These are phyloP conservation scores for Peromyscus attwateri DNA, from an alignment of 2,797 vertebrate genomes.

Conservation along the genomic window DNA sequence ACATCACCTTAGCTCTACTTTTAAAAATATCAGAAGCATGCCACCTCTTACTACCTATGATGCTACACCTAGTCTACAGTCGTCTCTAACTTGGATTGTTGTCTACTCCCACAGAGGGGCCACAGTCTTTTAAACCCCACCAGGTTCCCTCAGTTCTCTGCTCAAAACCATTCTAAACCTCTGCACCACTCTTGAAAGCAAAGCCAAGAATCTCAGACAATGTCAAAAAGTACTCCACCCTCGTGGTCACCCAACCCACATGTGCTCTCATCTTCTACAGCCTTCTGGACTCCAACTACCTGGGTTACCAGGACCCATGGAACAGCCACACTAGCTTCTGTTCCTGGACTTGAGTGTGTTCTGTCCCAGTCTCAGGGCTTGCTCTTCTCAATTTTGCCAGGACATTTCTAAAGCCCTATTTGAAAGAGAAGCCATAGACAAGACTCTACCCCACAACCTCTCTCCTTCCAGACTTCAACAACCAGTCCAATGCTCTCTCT, in stretches of 20 bases:
- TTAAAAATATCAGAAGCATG: not conserved
- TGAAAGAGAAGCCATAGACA: not conserved
- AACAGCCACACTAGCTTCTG: not conserved
- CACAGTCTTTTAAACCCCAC: slow-evolving; percentile 19
- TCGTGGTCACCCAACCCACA: not conserved
- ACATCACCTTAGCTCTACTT: not conserved
- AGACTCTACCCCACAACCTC: not conserved
- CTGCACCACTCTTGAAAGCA: not conserved
- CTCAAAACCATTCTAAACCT: not conserved
- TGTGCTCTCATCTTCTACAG: not conserved
- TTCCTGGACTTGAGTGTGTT: not conserved
- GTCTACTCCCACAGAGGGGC: not conserved
- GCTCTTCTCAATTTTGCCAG: not conserved
- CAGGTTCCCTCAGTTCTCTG: not conserved
- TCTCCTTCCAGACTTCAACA: not conserved
- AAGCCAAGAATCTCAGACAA: not conserved
- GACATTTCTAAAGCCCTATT: not conserved
- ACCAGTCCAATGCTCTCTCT: not conserved
- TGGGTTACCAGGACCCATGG: not conserved
- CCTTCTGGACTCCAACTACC: not conserved
- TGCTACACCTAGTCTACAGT: not conserved
- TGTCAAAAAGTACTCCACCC: not conserved
- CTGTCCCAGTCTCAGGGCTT: not conserved
- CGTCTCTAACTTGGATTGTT: not conserved
- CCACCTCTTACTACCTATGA: not conserved